phyloP scores from a whole-genome alignment of 1,140 invertebrate genomes.

The Panulirus ornatus region DNA sequence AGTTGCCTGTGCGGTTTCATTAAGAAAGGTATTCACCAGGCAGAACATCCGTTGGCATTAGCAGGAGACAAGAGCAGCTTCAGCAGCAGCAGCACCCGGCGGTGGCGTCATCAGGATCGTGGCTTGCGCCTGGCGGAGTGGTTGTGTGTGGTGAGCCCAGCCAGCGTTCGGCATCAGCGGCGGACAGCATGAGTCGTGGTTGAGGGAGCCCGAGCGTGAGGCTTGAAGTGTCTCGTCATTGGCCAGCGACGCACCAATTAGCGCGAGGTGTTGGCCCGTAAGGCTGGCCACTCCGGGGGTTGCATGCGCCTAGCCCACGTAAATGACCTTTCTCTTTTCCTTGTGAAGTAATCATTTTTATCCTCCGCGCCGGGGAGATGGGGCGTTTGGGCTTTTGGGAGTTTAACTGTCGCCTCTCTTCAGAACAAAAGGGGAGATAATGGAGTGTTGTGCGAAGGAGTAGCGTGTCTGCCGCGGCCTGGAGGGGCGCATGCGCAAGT shows the following conservation, averaged over 20 bases:
- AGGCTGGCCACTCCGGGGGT: neutral
- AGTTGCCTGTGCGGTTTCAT: too few relatives aligned
- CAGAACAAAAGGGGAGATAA: constrained; percentile 43
- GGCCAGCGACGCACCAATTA: constrained; percentile 42
- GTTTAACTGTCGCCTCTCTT: constrained; percentile 41
- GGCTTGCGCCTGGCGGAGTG: too few relatives aligned
- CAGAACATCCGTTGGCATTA: too few relatives aligned
- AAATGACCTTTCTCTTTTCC: constrained; percentile 28
- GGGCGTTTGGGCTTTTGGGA: neutral
- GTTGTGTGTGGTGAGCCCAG: too few relatives aligned
- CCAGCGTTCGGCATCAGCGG: too few relatives aligned
- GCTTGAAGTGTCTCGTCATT: constrained; percentile 39
- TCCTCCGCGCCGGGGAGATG: neutral
- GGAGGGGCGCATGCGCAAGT: constrained; percentile 43
- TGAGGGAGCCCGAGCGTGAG: too few relatives aligned
- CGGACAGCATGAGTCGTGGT: too few relatives aligned
- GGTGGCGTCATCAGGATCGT: too few relatives aligned
- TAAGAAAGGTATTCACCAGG: too few relatives aligned
- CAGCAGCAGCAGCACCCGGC: too few relatives aligned
- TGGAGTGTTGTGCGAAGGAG: constrained; percentile 43
- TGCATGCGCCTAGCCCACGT: neutral
- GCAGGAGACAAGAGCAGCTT: too few relatives aligned
- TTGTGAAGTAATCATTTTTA: constrained; percentile 25
- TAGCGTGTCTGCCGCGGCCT: constrained; percentile 10
- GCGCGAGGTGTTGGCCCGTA: constrained; percentile 16